phyloP scores from a whole-genome alignment of 2,888 invertebrate species.

The Amiota mariae region DNA sequence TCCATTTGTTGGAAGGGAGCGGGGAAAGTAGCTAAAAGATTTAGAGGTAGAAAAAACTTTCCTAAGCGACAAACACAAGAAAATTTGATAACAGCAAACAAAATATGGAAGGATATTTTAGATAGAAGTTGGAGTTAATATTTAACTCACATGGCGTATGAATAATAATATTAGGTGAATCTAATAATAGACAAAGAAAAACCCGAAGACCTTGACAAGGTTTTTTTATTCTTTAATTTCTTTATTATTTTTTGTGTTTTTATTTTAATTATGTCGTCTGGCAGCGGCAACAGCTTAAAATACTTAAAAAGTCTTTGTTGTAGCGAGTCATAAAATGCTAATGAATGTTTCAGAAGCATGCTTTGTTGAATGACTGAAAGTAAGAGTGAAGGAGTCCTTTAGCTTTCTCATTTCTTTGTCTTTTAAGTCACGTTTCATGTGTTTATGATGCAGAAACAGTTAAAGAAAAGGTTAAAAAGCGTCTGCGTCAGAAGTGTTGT shows the following conservation, averaged over 20 bases:
- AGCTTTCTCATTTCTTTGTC: too few species aligned
- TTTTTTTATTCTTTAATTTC: neutral
- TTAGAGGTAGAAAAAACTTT: conserved; percentile 44
- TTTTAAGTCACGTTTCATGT: too few species aligned
- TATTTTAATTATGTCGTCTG: neutral
- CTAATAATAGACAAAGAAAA: neutral
- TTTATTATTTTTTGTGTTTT: neutral
- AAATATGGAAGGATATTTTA: neutral
- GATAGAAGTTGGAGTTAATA: conserved; percentile 25
- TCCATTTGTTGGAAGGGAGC: conserved; percentile 42
- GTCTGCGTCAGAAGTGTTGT: too few species aligned
- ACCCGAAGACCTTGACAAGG: neutral
- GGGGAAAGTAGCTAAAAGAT: conserved; percentile 63
- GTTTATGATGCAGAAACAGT: too few species aligned
- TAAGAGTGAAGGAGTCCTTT: neutral
- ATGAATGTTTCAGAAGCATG: neutral
- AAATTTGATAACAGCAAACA: neutral
- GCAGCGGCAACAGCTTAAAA: conserved; percentile 1
- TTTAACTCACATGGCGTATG: conserved; percentile 29
- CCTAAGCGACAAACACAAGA: conserved; percentile 30
- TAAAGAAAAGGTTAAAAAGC: too few species aligned
- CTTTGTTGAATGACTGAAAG: too few species aligned
- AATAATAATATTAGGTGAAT: conserved; percentile 27
- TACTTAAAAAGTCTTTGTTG: neutral
- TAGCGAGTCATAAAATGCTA: conserved; percentile 1